Evolutionary conservation across 1,140 invertebrate species (phyloP).

Genomic region (Trachelipus rathkii): DNA sequence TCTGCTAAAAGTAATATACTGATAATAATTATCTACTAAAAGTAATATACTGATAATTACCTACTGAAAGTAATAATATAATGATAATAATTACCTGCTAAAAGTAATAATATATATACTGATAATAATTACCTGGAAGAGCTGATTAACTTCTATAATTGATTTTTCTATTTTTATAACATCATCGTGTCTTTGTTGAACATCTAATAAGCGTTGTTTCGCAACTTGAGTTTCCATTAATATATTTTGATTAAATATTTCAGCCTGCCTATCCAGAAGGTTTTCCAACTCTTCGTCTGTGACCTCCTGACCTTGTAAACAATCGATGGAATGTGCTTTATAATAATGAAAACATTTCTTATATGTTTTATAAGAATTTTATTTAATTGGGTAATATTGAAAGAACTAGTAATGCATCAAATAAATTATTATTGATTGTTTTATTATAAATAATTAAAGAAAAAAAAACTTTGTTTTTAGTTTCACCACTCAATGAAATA

Average conservation of each 20-base stretch:
- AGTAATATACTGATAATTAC: not conserved
- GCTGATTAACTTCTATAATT: slow-evolving; percentile 1
- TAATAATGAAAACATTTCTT: no score
- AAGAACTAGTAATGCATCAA: no score
- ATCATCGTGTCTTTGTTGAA: not conserved
- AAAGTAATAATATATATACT: no score
- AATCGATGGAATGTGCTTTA: no score
- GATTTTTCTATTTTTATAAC: slow-evolving; percentile 5
- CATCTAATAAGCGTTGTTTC: not conserved
- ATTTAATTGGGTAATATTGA: no score
- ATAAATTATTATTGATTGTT: no score
- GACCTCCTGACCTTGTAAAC: not conserved
- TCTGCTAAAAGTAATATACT: no score
- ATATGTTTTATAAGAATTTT: no score
- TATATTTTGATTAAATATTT: slow-evolving; percentile 1
- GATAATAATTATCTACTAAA: not conserved
- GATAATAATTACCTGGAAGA: not conserved
- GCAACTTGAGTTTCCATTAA: not conserved
- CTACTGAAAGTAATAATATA: no score
- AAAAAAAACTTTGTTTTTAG: no score
- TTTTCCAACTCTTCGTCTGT: slow-evolving; percentile 6
- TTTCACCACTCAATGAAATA: no score
- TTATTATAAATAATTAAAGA: no score
- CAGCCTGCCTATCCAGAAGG: not conserved
- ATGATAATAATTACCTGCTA: not conserved